Evolutionary conservation across 2,797 vertebrate species (phyloP).

Genomic region (Zenarchopterus dispar): DNA sequence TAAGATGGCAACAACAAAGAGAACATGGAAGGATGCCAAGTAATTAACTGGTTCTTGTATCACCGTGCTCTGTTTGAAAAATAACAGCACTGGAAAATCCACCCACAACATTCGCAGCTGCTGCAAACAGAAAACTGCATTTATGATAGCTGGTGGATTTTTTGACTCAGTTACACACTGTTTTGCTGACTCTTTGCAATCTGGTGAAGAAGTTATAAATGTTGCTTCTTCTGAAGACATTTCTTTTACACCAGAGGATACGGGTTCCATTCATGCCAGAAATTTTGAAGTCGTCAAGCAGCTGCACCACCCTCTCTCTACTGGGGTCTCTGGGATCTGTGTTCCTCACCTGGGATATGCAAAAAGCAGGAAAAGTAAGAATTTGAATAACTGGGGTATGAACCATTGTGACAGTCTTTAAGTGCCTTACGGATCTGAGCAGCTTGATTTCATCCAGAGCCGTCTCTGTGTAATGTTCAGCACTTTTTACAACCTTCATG

Average conservation of each 20-base stretch:
- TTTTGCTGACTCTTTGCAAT: too few relatives aligned
- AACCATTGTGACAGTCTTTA: neutral
- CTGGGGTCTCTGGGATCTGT: conserved; percentile 91
- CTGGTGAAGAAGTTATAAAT: too few relatives aligned
- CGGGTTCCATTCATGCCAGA: conserved; percentile 95
- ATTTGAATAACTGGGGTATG: neutral
- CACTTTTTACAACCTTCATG: conserved; percentile 99
- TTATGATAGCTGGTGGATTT: neutral
- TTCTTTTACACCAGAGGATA: conserved; percentile 84
- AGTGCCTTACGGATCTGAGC: conserved; percentile 89
- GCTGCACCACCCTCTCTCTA: conserved; percentile 94
- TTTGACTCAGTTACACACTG: neutral
- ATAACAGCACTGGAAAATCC: too few relatives aligned
- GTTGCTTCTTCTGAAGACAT: too few relatives aligned
- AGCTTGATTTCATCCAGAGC: conserved; percentile 97
- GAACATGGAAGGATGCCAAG: too few relatives aligned
- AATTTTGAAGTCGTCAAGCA: conserved; percentile 98
- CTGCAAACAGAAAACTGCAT: neutral
- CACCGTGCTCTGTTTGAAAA: too few relatives aligned
- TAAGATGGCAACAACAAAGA: too few relatives aligned
- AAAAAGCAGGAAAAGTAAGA: neutral
- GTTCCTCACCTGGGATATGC: conserved; percentile 87
- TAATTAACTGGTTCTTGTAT: too few relatives aligned
- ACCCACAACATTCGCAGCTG: neutral
- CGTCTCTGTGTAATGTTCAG: conserved; percentile 98